Conservation (phyloP, 2,113 vertebrate genomes). For the Murina feae region DNA sequence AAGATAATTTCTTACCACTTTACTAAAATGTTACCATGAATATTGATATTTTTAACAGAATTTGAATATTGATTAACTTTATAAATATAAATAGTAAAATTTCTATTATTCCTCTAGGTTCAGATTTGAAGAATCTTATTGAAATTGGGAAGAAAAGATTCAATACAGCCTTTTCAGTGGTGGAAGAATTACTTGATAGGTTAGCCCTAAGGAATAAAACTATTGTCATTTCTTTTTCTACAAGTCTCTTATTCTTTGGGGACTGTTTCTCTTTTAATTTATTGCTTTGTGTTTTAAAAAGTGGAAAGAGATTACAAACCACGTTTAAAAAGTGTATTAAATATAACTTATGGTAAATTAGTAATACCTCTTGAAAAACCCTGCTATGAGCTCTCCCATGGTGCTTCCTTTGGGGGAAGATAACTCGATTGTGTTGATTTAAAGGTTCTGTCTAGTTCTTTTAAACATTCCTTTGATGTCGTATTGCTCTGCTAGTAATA, state of each 20-base stretch:
- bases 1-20: not conserved
- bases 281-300: slow-evolving; percentile 60
- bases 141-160: not conserved
- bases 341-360: slow-evolving; percentile 81
- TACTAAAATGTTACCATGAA: not conserved
- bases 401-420: slow-evolving; percentile 81
- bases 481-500: slow-evolving; percentile 89
- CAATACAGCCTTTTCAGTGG: not conserved
- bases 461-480: slow-evolving; percentile 88
- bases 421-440: slow-evolving; percentile 87
- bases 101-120: not conserved
- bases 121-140: not conserved
- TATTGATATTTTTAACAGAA: not conserved
- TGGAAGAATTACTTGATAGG: slow-evolving; percentile 12
- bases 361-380: slow-evolving; percentile 80
- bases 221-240: slow-evolving; percentile 2
- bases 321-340: slow-evolving; percentile 74
- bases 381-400: slow-evolving; percentile 83
- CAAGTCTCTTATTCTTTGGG: not conserved
- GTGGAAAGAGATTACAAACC: slow-evolving; percentile 59
- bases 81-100: not conserved
- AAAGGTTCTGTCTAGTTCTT: slow-evolving; percentile 89
- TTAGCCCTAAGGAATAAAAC: not conserved
- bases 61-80: not conserved
- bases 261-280: slow-evolving; percentile 65